Conservation (phyloP, 2,113 vertebrate species). For the Apodemus sylvaticus region DNA sequence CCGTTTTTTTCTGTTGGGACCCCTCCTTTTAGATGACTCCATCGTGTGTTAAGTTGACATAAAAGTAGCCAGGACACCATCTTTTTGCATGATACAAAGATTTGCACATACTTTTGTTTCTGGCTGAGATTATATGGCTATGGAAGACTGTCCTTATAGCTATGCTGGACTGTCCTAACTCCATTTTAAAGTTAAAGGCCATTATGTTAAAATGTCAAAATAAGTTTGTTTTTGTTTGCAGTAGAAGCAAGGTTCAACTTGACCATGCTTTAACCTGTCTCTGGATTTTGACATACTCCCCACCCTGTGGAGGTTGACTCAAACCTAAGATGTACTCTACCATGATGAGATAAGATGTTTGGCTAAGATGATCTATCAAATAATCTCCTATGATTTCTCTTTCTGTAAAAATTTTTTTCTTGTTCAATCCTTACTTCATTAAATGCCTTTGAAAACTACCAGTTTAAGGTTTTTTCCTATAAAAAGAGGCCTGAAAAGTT, state of each 20-base stretch:
- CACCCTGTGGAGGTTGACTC: neutral
- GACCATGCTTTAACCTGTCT: neutral
- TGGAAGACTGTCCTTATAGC: neutral
- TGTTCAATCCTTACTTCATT: neutral
- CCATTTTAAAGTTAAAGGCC: neutral
- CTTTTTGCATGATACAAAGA: neutral
- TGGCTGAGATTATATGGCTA: neutral
- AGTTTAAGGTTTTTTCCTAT: neutral
- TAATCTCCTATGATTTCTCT: neutral
- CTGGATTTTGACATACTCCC: neutral
- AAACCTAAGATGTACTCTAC: neutral
- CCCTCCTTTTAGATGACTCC: neutral
- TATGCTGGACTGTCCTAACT: neutral
- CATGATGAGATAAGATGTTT: neutral
- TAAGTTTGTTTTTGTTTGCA: neutral
- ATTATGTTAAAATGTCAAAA: neutral
- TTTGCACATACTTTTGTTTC: neutral
- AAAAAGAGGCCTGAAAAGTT: neutral
- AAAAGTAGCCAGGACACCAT: neutral
- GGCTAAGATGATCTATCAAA: neutral
- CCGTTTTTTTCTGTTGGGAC: neutral
- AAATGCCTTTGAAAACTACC: neutral
- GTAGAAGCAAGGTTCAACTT: neutral
- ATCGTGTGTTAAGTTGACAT: neutral
- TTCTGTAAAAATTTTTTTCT: neutral